These are phyloP conservation scores for Ashinkailepas kermadecensis DNA, from an alignment of 2,888 invertebrate species.

Conservation along the genomic window DNA sequence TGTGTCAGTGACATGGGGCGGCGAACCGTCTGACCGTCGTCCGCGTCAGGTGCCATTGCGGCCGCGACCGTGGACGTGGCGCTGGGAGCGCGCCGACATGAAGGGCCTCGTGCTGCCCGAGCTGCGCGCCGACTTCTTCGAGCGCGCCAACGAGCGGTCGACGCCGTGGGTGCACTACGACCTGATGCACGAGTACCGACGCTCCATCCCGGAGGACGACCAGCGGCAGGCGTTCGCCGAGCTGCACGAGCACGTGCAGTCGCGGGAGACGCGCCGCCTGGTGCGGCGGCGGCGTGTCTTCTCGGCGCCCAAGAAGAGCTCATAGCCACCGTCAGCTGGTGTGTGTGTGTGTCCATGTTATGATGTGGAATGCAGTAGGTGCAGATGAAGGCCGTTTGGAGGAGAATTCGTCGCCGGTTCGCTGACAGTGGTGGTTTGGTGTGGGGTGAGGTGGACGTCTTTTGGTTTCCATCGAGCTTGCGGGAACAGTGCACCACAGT, in stretches of 20 bases:
- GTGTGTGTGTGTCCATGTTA: too few species aligned
- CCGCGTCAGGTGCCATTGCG: slow-evolving; percentile 46
- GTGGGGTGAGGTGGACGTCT: too few species aligned
- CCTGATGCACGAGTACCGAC: slow-evolving; percentile 87
- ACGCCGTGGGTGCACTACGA: slow-evolving; percentile 85
- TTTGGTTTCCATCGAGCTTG: too few species aligned
- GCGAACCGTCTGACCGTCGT: too few species aligned
- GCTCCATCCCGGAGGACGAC: slow-evolving; percentile 75
- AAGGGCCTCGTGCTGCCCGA: slow-evolving; percentile 60
- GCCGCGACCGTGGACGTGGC: slow-evolving; percentile 75
- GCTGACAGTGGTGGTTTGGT: too few species aligned
- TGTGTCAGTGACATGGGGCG: too few species aligned
- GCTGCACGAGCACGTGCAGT: slow-evolving; percentile 64
- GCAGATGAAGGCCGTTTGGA: too few species aligned
- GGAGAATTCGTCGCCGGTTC: too few species aligned
- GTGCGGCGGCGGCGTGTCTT: slow-evolving; percentile 56
- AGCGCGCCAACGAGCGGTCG: slow-evolving; percentile 51
- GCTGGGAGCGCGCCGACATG: slow-evolving; percentile 74
- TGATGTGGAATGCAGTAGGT: too few species aligned
- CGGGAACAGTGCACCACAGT: too few species aligned
- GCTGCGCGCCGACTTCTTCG: slow-evolving; percentile 41
- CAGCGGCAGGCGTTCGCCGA: slow-evolving; percentile 77
- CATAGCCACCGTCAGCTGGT: slow-evolving; percentile 37
- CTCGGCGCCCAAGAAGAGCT: slow-evolving; percentile 53
- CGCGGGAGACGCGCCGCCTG: slow-evolving; percentile 58